These are phyloP conservation scores for Sorex maritimensis DNA, from an alignment of 2,797 vertebrate species.

Conservation along the genomic window DNA sequence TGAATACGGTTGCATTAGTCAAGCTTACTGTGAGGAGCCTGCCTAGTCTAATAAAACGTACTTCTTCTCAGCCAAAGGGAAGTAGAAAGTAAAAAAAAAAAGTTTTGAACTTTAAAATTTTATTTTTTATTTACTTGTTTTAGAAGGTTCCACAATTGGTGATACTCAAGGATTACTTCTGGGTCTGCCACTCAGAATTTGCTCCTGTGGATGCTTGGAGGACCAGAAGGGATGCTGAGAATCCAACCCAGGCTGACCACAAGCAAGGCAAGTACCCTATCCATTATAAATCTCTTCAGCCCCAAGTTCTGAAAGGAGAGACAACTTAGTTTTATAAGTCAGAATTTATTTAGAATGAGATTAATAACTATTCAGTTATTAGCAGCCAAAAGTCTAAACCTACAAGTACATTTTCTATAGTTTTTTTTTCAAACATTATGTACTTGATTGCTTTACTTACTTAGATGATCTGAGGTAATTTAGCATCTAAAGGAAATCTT, in stretches of 20 bases:
- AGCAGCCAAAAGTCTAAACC: background rate
- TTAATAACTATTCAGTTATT: background rate
- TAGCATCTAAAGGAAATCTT: background rate
- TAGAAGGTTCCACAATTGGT: too few relatives aligned
- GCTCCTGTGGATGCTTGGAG: too few relatives aligned
- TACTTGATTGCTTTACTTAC: background rate
- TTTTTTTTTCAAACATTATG: slow-evolving; percentile 32
- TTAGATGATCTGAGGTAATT: slow-evolving; percentile 13
- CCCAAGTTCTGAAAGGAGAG: too few relatives aligned
- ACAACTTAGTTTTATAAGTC: background rate
- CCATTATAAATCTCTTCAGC: too few relatives aligned
- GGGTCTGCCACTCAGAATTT: too few relatives aligned
- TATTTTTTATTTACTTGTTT: too few relatives aligned
- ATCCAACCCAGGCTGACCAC: too few relatives aligned
- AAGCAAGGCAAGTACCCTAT: too few relatives aligned
- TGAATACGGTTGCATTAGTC: background rate
- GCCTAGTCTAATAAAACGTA: background rate
- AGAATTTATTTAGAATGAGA: slow-evolving; percentile 5
- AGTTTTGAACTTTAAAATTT: too few relatives aligned
- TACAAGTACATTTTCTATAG: background rate
- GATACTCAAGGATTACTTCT: too few relatives aligned
- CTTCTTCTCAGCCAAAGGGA: background rate
- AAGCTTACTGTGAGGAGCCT: background rate
- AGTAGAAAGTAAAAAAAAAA: slow-evolving; percentile 15
- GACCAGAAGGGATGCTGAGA: too few relatives aligned